A percentile compares a stretch with the other conserved stretches of the same genome.
phyloP scores from a whole-genome alignment of 2,888 invertebrate species.

The Nebria salina region DNA sequence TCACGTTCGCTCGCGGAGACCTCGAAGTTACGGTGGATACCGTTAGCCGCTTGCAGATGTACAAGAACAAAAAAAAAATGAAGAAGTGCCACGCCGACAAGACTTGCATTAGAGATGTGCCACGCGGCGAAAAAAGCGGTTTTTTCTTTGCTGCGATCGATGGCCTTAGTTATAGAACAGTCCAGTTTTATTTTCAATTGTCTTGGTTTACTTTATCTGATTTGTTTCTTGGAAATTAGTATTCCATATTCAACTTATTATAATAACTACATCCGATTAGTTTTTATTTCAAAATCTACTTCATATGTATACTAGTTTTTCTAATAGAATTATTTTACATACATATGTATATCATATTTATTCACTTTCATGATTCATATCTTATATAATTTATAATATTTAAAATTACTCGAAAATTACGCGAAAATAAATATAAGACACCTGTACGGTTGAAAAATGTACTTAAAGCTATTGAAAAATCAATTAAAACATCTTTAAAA shows the following conservation, averaged over 20 bases:
- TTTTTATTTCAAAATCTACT: no score
- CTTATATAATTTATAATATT: no score
- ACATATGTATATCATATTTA: no score
- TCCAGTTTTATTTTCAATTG: background rate
- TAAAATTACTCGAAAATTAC: no score
- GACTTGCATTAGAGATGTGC: constrained; percentile 24
- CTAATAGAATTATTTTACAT: no score
- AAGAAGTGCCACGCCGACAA: constrained; percentile 17
- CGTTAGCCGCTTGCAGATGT: constrained; percentile 13
- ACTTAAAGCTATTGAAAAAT: no score
- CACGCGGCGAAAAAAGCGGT: background rate
- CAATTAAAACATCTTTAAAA: no score
- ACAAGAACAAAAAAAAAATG: background rate
- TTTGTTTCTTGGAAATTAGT: background rate
- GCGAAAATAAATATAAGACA: no score
- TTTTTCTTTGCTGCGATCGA: background rate
- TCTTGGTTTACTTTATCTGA: background rate
- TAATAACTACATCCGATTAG: background rate
- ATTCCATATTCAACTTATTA: constrained; percentile 6
- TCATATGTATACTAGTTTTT: no score
- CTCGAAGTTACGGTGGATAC: constrained; percentile 19
- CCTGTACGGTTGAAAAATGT: no score
- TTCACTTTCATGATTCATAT: no score
- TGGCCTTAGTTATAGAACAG: background rate
- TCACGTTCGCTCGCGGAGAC: constrained; percentile 3